These are phyloP conservation scores for Darevskia nairensis DNA, from an alignment of 2,797 vertebrate species.

Conservation along the genomic window DNA sequence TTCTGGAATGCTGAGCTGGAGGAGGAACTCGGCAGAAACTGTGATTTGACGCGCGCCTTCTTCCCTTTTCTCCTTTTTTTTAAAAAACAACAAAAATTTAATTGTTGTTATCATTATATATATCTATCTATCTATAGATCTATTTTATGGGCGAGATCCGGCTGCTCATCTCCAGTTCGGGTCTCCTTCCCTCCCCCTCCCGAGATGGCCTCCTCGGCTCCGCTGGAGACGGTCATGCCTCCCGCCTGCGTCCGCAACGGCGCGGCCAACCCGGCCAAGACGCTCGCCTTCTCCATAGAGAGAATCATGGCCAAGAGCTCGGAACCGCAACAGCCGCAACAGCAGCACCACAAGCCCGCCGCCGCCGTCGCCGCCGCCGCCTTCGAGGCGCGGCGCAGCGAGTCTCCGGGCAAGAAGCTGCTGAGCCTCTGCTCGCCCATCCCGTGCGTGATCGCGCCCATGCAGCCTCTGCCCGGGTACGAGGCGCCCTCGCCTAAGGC, in stretches of 20 bases:
- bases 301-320: conserved; percentile 97
- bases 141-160: conserved; percentile 56
- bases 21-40: conserved; percentile 63
- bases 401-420: conserved; percentile 83
- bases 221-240: conserved; percentile 89
- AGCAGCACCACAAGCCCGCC: neutral
- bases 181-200: neutral
- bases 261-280: conserved; percentile 89
- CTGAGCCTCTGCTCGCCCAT: conserved; percentile 90
- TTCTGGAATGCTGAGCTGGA: conserved; percentile 85
- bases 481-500: conserved; percentile 93
- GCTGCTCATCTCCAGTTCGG: conserved; percentile 82
- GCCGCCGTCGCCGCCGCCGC: conserved; percentile 69
- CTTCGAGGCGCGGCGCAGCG: conserved; percentile 79
- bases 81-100: neutral
- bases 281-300: conserved; percentile 97
- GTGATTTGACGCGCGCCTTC: neutral
- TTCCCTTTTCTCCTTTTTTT: neutral
- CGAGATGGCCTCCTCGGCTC: conserved; percentile 91
- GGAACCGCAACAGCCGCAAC: conserved; percentile 77
- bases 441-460: conserved; percentile 90
- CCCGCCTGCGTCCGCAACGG: conserved; percentile 84
- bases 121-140: too few relatives aligned
- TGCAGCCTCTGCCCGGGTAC: conserved; percentile 89
- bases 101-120: too few relatives aligned